Conservation (phyloP, 1,140 invertebrate species). For the Varroa destructor region DNA sequence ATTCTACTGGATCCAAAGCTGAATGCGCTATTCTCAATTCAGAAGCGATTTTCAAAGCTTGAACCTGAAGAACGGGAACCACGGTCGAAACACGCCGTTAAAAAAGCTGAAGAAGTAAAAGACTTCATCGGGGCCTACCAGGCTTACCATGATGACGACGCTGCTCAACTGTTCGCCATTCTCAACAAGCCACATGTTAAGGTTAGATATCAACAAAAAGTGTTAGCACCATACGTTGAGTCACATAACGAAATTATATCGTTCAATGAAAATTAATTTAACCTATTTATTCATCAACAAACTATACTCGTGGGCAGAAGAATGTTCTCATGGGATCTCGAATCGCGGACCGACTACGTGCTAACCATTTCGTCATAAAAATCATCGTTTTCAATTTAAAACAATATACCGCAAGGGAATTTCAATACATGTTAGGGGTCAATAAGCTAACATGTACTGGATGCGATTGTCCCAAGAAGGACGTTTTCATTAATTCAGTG, state of each 20-base stretch:
- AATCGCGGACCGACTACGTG: too few relatives aligned
- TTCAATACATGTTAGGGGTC: too few relatives aligned
- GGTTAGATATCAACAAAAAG: conserved; percentile 16
- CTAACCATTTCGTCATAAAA: too few relatives aligned
- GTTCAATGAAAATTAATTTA: conserved; percentile 30
- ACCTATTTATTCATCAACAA: not conserved
- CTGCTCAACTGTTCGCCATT: conserved; percentile 31
- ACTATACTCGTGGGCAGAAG: too few relatives aligned
- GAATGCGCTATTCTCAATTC: conserved; percentile 20
- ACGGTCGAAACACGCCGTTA: conserved; percentile 1
- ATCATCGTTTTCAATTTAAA: too few relatives aligned
- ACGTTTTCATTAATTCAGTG: too few relatives aligned
- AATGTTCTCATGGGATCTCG: too few relatives aligned
- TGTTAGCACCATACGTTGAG: too few relatives aligned
- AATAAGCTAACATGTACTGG: too few relatives aligned
- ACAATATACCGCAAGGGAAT: too few relatives aligned
- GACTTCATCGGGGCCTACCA: conserved; percentile 26
- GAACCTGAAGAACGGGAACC: conserved; percentile 3
- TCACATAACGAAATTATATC: not conserved
- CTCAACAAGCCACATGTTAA: conserved; percentile 30
- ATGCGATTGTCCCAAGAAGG: too few relatives aligned
- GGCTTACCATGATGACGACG: conserved; percentile 28
- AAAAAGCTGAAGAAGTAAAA: conserved; percentile 24
- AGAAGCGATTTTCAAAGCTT: conserved; percentile 17
- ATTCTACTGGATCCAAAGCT: conserved; percentile 20